These are phyloP conservation scores for Gymnobelideus leadbeateri DNA, from an alignment of 2,113 vertebrate species.

Conservation along the genomic window DNA sequence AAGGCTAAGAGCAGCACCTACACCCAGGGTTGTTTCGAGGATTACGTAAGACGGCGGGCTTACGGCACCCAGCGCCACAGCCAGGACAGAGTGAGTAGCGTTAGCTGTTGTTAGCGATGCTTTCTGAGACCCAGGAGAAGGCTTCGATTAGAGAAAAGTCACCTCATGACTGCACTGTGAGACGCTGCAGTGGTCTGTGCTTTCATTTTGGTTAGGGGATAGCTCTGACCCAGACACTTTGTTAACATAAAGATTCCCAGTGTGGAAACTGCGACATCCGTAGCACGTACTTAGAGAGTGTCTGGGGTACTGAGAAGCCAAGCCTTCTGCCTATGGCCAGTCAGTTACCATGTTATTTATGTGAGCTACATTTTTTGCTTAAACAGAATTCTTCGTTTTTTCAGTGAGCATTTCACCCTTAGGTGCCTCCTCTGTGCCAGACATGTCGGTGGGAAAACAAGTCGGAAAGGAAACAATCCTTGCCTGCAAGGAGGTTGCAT, in stretches of 20 bases:
- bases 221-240: not conserved
- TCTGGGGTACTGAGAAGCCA: not conserved
- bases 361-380: not conserved
- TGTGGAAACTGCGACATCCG: not conserved
- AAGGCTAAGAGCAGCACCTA: too few species aligned
- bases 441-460: not conserved
- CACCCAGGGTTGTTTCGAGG: too few species aligned
- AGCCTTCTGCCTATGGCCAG: not conserved
- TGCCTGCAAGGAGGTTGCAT: not conserved
- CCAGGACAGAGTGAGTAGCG: too few species aligned
- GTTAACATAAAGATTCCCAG: not conserved
- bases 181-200: too few species aligned
- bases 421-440: not conserved
- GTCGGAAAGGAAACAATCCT: not conserved
- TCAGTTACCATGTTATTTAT: not conserved
- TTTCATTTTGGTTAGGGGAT: not conserved
- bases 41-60: too few species aligned
- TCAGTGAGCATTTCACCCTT: not conserved
- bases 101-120: too few species aligned
- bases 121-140: too few species aligned
- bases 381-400: not conserved
- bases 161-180: not conserved
- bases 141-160: not conserved
- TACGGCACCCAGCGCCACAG: too few species aligned
- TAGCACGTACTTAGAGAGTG: too few species aligned